These are phyloP conservation scores for Andrena praecox DNA, from an alignment of 2,888 invertebrate genomes.

Conservation along the genomic window DNA sequence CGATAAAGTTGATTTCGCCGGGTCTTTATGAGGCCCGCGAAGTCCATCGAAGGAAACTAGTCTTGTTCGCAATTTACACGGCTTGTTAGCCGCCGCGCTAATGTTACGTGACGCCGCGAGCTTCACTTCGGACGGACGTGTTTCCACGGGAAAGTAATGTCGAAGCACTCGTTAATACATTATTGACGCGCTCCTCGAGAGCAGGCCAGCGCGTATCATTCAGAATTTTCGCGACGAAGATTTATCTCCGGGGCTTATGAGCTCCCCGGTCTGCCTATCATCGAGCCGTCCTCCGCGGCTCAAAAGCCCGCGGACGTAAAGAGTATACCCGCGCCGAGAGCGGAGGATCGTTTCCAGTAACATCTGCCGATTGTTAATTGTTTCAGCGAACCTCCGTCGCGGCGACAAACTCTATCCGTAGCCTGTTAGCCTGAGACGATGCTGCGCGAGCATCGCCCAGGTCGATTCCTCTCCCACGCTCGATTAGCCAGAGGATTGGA, in stretches of 20 bases:
- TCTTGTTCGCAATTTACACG: conserved; percentile 50
- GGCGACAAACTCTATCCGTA: conserved; percentile 54
- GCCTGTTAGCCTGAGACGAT: conserved; percentile 29
- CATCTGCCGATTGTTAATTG: conserved; percentile 47
- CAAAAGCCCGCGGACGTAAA: conserved; percentile 5
- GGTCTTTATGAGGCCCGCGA: conserved; percentile 35
- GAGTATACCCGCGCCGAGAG: neutral
- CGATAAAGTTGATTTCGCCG: conserved; percentile 61
- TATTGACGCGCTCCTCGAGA: conserved; percentile 40
- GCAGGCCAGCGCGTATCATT: conserved; percentile 19
- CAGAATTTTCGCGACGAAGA: conserved; percentile 49
- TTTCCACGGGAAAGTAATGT: conserved; percentile 30
- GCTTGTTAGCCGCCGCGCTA: conserved; percentile 59
- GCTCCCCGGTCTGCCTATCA: neutral
- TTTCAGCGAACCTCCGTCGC: conserved; percentile 36
- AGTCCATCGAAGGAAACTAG: conserved; percentile 54
- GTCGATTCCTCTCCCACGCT: conserved; percentile 24
- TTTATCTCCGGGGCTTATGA: conserved; percentile 46
- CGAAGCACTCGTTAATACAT: conserved; percentile 65
- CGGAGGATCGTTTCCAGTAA: conserved; percentile 11
- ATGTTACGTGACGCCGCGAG: conserved; percentile 32
- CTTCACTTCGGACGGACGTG: neutral
- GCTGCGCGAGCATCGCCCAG: neutral
- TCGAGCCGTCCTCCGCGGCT: neutral
- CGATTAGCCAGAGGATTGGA: conserved; percentile 35